Percentiles rank a stretch among this genome's conserved stretches.
Evolutionary conservation across 2,113 vertebrate species (phyloP).

Genomic region (Lamprotornis superbus): DNA sequence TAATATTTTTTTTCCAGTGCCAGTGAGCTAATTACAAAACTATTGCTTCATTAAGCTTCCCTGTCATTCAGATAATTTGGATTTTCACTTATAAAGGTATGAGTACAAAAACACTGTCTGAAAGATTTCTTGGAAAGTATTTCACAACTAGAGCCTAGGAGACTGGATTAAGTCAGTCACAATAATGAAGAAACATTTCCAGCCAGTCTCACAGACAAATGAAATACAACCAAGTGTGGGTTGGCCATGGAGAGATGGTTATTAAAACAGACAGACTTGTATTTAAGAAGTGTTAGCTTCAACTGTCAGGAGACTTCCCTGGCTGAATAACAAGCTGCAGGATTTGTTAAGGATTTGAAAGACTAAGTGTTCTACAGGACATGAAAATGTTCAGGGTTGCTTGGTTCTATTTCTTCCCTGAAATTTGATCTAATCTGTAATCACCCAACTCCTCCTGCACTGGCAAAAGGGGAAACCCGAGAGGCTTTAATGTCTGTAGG

Average conservation of each 20-base stretch:
- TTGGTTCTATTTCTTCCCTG: neutral
- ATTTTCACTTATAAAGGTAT: neutral
- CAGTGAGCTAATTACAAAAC: neutral
- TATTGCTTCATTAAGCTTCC: neutral
- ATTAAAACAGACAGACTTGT: conserved; percentile 28
- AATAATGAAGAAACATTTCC: conserved; percentile 18
- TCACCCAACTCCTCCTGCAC: neutral
- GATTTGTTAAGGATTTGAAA: neutral
- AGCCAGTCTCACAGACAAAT: neutral
- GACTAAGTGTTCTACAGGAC: neutral
- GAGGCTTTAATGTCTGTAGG: neutral
- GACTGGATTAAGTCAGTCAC: conserved; percentile 19
- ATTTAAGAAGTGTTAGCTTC: conserved; percentile 19
- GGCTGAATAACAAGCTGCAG: neutral
- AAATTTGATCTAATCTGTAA: neutral
- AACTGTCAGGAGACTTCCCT: conserved; percentile 5
- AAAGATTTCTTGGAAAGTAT: neutral
- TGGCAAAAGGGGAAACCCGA: neutral
- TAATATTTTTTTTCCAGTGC: neutral
- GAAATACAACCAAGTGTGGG: conserved; percentile 24
- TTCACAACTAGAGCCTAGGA: neutral
- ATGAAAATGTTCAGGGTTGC: neutral
- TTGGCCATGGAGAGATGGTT: neutral
- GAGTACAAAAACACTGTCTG: neutral
- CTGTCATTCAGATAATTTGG: neutral